phyloP scores from a whole-genome alignment of 2,113 vertebrate genomes.

The Chinchilla lanigera region DNA sequence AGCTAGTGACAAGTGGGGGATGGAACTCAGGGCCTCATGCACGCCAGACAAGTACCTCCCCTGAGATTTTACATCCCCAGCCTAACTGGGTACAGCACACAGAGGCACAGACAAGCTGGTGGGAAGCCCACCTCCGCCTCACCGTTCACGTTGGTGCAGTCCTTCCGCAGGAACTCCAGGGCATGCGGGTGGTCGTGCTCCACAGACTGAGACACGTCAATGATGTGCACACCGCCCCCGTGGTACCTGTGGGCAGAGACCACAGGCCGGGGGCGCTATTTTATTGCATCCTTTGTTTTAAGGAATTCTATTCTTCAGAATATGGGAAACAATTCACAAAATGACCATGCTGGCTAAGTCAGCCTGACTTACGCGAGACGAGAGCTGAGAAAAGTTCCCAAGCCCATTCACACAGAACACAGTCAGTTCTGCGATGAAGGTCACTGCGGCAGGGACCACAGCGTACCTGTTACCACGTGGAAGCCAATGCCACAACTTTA shows the following conservation, averaged over 20 bases:
- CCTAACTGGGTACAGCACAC: neutral
- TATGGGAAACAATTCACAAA: neutral
- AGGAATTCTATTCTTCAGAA: neutral
- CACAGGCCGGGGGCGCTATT: no score
- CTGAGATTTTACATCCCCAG: neutral
- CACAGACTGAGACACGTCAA: slow-evolving; percentile 97
- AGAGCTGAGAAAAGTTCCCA: neutral
- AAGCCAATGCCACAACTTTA: neutral
- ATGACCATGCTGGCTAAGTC: neutral
- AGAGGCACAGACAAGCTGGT: neutral
- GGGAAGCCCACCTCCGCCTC: slow-evolving; percentile 43
- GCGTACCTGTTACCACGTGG: neutral
- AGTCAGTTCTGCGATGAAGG: neutral
- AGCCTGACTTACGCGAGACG: neutral
- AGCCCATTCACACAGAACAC: neutral
- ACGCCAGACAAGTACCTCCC: neutral
- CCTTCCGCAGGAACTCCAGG: slow-evolving; percentile 96
- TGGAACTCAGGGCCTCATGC: neutral
- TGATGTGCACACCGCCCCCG: slow-evolving; percentile 91
- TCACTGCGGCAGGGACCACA: neutral
- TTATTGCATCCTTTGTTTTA: neutral
- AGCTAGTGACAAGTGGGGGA: neutral
- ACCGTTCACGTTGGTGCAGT: slow-evolving; percentile 96
- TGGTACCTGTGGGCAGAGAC: slow-evolving; percentile 88
- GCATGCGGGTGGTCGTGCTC: slow-evolving; percentile 98